A percentile compares a stretch with the other conserved stretches of the same genome.
phyloP scores from a whole-genome alignment of 1,140 invertebrate species.

The Manduca sexta region DNA sequence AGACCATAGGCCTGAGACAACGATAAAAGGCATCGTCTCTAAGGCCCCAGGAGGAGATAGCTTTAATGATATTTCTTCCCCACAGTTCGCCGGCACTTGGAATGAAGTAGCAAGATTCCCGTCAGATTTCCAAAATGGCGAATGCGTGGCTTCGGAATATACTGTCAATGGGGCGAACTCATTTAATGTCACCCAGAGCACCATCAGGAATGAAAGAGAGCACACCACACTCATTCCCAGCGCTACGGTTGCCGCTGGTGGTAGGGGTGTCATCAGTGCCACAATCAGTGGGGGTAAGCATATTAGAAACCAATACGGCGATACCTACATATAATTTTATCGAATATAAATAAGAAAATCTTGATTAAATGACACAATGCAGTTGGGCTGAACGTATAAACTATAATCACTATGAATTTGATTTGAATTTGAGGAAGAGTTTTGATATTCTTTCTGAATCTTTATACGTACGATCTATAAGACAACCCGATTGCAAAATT shows the following conservation, averaged over 20 bases:
- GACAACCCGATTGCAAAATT: too few relatives aligned
- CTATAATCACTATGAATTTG: too few relatives aligned
- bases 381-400: too few relatives aligned
- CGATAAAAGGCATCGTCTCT: too few relatives aligned
- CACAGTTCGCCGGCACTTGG: conserved; percentile 51
- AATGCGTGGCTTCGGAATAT: conserved; percentile 30
- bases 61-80: conserved; percentile 1
- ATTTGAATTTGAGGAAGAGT: too few relatives aligned
- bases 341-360: too few relatives aligned
- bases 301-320: neutral
- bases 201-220: conserved; percentile 32
- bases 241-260: conserved; percentile 17
- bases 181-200: conserved; percentile 29
- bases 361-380: too few relatives aligned
- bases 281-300: conserved; percentile 34
- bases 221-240: conserved; percentile 11
- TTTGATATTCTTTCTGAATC: too few relatives aligned
- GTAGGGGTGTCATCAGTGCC: conserved; percentile 35
- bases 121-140: conserved; percentile 42
- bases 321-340: neutral
- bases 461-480: too few relatives aligned
- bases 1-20: too few relatives aligned
- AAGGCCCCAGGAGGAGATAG: too few relatives aligned
- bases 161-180: conserved; percentile 9
- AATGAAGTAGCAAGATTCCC: conserved; percentile 50